Evolutionary conservation across 2,113 vertebrate species (phyloP), one percentile per base, ranked within the genome.

Genomic region (Pelodiscus sinensis): DNA sequence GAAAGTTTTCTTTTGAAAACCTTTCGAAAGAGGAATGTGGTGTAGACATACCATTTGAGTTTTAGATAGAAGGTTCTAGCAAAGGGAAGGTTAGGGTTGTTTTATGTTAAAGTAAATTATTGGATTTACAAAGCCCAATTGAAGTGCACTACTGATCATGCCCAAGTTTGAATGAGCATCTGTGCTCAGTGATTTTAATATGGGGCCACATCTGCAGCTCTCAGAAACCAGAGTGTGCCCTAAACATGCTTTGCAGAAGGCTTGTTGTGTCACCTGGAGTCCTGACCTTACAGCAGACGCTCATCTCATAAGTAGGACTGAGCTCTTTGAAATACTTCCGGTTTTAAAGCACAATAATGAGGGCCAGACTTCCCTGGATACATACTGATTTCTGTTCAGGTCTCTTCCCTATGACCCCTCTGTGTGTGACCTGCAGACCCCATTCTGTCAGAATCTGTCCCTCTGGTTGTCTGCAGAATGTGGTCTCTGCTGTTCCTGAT

Each of bases 381-480:
- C 31, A 44, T 96, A 9, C 35, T 75, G 87, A 81, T 78, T 93
- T 71, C 85, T 86, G 92, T 2, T 13, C 89, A 38, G n/a, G 10
- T 92, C 25, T 92, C 25, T 44, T 96, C 65, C 80, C 83, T 82
- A 3, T 29, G 82, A 60, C n/a, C 58, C 79, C 12, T 85, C 8
- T 51, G 52, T 86, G 86, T 58, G 58, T 85, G 88, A 95, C 81
- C 81, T 88, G 25, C 79, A 16, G 9, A 84, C 29, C 1, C 0
- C 56, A 0, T 77, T 90, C 51, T 88, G 92, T 91, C n/a, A 73
- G 84, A 90, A 82, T 65, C 93, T 62, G 24, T 56, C 60, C 54
- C 18, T 80, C 78, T 77, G 82, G 92, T 73, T 94, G 92, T 91
- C 82, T 95, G 50, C 81, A 90, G n/a, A 62, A 87, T n/a, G n/a